Evolutionary conservation across 2,113 vertebrate species (phyloP).

Genomic region (Ammodytes marinus): DNA sequence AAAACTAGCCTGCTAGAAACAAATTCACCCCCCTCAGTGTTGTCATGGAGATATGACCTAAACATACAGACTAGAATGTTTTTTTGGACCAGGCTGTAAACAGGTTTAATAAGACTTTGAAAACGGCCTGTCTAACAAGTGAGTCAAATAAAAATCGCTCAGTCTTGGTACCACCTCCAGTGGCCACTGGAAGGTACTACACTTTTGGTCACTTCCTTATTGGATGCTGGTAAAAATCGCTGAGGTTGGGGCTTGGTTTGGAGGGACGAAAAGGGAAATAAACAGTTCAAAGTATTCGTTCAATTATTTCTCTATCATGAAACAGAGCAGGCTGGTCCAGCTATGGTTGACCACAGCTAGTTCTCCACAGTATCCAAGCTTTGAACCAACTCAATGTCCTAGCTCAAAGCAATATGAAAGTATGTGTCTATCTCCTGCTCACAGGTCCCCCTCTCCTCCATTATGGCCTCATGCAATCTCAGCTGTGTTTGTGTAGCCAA

Average conservation of each 20-base stretch:
- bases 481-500: constrained; percentile 78
- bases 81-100: no score
- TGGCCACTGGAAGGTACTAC: no score
- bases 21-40: no score
- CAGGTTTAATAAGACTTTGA: no score
- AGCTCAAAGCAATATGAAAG: constrained; percentile 74
- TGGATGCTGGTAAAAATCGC: no score
- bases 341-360: constrained; percentile 60
- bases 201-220: no score
- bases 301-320: constrained; percentile 49
- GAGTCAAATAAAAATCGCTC: no score
- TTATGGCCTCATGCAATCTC: constrained; percentile 71
- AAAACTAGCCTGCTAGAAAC: no score
- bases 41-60: no score
- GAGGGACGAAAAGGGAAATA: constrained; percentile 5
- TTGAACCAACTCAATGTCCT: constrained; percentile 68
- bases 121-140: no score
- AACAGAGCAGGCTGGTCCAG: constrained; percentile 37
- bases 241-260: constrained; percentile 6
- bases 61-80: no score
- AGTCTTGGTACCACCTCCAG: no score
- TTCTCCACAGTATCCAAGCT: constrained; percentile 55
- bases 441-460: constrained; percentile 71
- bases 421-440: constrained; percentile 78
- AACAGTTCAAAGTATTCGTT: constrained; percentile 43